Conservation (phyloP, 2,113 vertebrate genomes). For the Clupea harengus region DNA sequence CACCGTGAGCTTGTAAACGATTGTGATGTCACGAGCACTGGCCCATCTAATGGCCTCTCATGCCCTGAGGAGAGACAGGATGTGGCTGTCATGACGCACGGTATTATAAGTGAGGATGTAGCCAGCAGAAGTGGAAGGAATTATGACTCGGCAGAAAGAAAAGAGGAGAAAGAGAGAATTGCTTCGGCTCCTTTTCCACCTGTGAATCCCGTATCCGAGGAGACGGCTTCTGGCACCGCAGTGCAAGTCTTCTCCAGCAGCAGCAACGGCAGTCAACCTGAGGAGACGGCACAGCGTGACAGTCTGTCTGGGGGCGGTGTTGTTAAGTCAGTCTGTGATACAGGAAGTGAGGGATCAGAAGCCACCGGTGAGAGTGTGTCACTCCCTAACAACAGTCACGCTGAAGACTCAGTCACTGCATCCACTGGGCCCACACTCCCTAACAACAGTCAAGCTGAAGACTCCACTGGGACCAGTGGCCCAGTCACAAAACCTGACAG, state of each 20-base stretch:
- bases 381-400: not conserved
- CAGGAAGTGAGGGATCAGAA: not conserved
- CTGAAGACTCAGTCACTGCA: not conserved
- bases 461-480: not conserved
- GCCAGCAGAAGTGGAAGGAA: not conserved
- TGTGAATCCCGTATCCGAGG: not conserved
- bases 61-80: not conserved
- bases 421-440: no score
- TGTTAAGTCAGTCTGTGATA: conserved; percentile 2
- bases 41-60: not conserved
- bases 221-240: not conserved
- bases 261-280: not conserved
- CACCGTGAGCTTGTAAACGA: conserved; percentile 62
- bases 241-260: not conserved
- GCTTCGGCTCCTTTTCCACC: not conserved
- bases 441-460: not conserved
- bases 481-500: not conserved
- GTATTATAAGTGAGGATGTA: not conserved
- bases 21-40: conserved; percentile 48
- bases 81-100: not conserved
- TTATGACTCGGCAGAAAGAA: not conserved
- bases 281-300: not conserved
- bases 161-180: conserved; percentile 8
- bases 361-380: not conserved
- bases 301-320: not conserved